phyloP scores from a whole-genome alignment of 2,888 invertebrate genomes.

The Mimumesa dahlbomi region DNA sequence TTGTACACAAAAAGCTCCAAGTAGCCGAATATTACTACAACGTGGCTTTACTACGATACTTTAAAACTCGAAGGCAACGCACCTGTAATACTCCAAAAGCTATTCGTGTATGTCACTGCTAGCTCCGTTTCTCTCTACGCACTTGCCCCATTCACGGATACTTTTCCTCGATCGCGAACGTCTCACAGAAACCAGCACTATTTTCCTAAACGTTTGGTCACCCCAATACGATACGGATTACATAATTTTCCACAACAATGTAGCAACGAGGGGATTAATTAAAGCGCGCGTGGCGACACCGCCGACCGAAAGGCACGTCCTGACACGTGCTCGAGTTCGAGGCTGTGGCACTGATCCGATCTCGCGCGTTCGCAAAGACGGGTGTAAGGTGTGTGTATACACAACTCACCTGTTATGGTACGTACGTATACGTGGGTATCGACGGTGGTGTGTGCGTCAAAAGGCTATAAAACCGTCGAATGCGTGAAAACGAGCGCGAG shows the following conservation, averaged over 20 bases:
- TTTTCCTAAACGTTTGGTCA: conserved; percentile 14
- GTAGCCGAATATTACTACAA: too few relatives aligned
- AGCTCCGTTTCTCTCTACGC: conserved; percentile 26
- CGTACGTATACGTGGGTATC: conserved; percentile 41
- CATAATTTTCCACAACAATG: conserved; percentile 51
- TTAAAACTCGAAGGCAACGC: conserved; percentile 16
- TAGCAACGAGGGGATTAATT: conserved; percentile 42
- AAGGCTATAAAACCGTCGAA: conserved; percentile 39
- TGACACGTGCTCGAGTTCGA: conserved; percentile 55
- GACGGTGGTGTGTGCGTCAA: conserved; percentile 27
- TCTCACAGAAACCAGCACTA: conserved; percentile 19
- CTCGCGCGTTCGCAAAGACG: conserved; percentile 43
- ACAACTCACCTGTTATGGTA: conserved; percentile 60
- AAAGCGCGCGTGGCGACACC: conserved; percentile 49
- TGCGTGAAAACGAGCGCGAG: conserved; percentile 17
- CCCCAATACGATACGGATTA: conserved; percentile 34
- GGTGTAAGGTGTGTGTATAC: conserved; percentile 50
- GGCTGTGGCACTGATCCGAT: conserved; percentile 56
- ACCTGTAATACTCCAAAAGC: conserved; percentile 30
- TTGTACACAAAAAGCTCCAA: too few relatives aligned
- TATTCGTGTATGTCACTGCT: conserved; percentile 11
- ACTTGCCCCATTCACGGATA: conserved; percentile 25
- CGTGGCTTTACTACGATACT: not conserved
- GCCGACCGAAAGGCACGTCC: conserved; percentile 47
- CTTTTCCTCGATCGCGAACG: conserved; percentile 19